These are phyloP conservation scores for Drosophila sulfurigaster DNA, from an alignment of 1,140 invertebrate species.

Conservation along the genomic window DNA sequence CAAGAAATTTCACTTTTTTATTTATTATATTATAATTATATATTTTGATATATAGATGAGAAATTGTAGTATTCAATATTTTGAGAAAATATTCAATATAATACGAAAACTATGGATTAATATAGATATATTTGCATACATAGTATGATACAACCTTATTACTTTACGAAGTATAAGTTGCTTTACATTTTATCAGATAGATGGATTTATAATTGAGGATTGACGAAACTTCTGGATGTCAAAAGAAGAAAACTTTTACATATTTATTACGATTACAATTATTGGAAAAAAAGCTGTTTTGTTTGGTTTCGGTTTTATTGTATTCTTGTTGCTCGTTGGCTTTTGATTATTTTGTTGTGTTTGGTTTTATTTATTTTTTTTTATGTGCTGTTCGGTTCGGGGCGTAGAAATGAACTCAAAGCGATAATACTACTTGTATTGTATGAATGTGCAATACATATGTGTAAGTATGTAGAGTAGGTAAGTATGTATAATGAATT, in stretches of 20 bases:
- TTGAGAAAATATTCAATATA: too few species aligned
- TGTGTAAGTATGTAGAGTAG: constrained; percentile 4
- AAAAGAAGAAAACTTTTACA: not conserved
- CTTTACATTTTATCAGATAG: too few species aligned
- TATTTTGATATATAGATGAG: too few species aligned
- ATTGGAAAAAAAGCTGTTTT: not conserved
- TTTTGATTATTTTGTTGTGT: not conserved
- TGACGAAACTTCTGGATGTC: not conserved
- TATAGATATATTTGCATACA: too few species aligned
- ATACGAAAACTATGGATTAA: too few species aligned
- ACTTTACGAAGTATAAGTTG: too few species aligned
- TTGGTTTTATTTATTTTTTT: too few species aligned
- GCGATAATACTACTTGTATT: constrained; percentile 24
- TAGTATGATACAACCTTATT: too few species aligned
- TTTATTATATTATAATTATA: too few species aligned
- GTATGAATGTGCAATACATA: constrained; percentile 19
- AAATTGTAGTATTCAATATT: too few species aligned
- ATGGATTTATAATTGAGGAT: not conserved
- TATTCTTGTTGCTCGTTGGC: not conserved
- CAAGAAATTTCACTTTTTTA: too few species aligned
- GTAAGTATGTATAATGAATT: constrained; percentile 46
- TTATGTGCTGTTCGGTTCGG: not conserved
- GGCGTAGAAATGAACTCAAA: constrained; percentile 13
- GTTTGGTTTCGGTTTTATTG: constrained; percentile 13
- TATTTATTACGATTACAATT: constrained; percentile 8